Conservation (phyloP, 2,113 vertebrate genomes). For the Gila orcuttii region DNA sequence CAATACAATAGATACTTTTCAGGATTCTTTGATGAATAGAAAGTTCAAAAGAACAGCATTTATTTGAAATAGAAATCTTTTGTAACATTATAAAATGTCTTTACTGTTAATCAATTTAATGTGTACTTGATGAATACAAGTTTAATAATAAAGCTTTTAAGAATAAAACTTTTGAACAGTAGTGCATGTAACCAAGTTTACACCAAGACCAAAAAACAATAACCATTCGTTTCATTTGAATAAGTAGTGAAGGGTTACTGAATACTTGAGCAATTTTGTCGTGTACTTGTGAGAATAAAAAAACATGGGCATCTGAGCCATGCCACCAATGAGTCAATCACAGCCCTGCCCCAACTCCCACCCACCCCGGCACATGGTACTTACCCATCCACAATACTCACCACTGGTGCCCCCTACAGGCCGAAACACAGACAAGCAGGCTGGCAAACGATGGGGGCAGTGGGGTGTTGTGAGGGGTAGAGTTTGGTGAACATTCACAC, state of each 20-base stretch:
- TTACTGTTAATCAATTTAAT: not conserved
- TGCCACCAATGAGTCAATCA: not conserved
- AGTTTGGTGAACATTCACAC: slow-evolving; percentile 42
- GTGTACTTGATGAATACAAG: not conserved
- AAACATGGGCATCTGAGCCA: not conserved
- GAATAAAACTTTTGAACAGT: not conserved
- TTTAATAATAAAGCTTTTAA: no score
- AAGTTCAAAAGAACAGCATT: not conserved
- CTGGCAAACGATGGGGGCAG: slow-evolving; percentile 42
- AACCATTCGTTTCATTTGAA: not conserved
- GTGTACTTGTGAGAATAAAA: not conserved
- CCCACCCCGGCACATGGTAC: slow-evolving; percentile 49
- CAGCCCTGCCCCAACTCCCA: slow-evolving; percentile 11
- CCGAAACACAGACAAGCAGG: slow-evolving; percentile 58
- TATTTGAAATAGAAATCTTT: not conserved
- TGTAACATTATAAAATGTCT: not conserved
- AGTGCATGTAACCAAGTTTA: not conserved
- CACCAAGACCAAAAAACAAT: not conserved
- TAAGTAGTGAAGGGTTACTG: not conserved
- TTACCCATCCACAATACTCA: slow-evolving; percentile 63
- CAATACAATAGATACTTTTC: not conserved
- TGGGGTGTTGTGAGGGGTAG: slow-evolving; percentile 51
- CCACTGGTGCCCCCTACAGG: slow-evolving; percentile 60
- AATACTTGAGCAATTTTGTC: not conserved
- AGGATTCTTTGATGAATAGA: not conserved